Evolutionary conservation across 2,113 vertebrate species (phyloP), one percentile per base, ranked within the genome.

Genomic region (Bubo scandiacus): DNA sequence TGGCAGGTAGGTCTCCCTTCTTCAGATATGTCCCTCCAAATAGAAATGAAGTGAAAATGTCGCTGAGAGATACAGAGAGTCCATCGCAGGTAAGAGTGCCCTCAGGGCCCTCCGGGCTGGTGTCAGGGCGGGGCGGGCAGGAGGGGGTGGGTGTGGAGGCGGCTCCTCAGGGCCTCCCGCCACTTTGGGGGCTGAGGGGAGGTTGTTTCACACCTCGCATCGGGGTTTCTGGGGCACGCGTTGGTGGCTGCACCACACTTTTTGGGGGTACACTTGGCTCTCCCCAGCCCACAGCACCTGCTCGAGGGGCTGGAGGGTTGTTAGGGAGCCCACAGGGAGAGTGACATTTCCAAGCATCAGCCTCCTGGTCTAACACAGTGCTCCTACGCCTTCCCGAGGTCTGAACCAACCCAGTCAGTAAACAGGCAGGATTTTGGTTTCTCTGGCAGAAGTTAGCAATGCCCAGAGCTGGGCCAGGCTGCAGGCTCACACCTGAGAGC

Each of bases 331-430:
- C 15, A 5, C 17, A n/a, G 57, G 55, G 32, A 40, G 43, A 22
- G 8, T 34, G 86, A 45, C 8, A 8, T 36, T 47, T 38, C 59
- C 9, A 3, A 12, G 19, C 9, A 3, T 26, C 51, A 47, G 43
- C 19, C 27, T 38, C 29, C 26, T 25, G 45, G 20, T 32, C 34
- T 70, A n/a, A n/a, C 1, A 10, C 18, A 4, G 57, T 2, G 10
- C 55, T 73, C 10, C 43, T 34, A 1, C 0, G 0, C 52, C 36
- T 58, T 34, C 30, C 52, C 0, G 0, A 43, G 32, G 30, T 30
- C 58, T 57, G 52, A 59, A 72, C 43, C 54, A 47, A 51, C 29
- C 17, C 0, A 0, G 29, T 4, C 38, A 27, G 25, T 12, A 30
- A 66, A 45, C 12, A 3, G 1, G 5, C 1, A 26, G 49, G 66